Percentiles rank a stretch among this genome's conserved stretches.
Conservation (phyloP, 2,113 vertebrate species). For the Phyllostomus hastatus region DNA sequence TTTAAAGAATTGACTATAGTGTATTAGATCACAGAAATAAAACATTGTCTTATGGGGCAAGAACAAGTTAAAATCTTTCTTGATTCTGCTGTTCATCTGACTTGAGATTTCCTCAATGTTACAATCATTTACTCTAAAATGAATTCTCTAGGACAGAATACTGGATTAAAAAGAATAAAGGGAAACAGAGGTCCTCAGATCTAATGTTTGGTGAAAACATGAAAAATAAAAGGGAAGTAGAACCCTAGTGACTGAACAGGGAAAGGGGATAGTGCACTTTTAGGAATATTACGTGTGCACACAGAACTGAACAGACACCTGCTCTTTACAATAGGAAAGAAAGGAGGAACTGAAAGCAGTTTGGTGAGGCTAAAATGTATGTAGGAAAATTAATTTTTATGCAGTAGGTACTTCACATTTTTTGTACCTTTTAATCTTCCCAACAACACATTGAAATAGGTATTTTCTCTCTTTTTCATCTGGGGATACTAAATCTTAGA, state of each 20-base stretch:
- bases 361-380: not conserved
- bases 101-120: constrained; percentile 9
- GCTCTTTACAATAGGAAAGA: not conserved
- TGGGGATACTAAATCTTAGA: not conserved
- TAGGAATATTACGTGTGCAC: not conserved
- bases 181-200: not conserved
- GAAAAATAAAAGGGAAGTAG: not conserved
- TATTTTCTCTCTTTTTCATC: not conserved
- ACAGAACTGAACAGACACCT: not conserved
- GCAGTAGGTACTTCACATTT: not conserved
- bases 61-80: constrained; percentile 8
- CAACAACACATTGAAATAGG: not conserved
- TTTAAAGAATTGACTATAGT: not conserved
- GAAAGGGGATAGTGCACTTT: not conserved
- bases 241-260: not conserved
- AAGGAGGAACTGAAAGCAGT: not conserved
- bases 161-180: constrained; percentile 2
- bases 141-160: not conserved
- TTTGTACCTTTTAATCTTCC: not conserved
- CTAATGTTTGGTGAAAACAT: not conserved
- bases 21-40: not conserved
- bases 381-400: constrained; percentile 7
- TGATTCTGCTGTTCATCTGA: constrained; percentile 18
- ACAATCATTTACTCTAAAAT: constrained; percentile 19
- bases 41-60: not conserved